A percentile compares a stretch with the other conserved stretches of the same genome.
phyloP scores from a whole-genome alignment of 30 jellyfish, hydroid and myxozoan species.

The Phacellophora camtschatica region DNA sequence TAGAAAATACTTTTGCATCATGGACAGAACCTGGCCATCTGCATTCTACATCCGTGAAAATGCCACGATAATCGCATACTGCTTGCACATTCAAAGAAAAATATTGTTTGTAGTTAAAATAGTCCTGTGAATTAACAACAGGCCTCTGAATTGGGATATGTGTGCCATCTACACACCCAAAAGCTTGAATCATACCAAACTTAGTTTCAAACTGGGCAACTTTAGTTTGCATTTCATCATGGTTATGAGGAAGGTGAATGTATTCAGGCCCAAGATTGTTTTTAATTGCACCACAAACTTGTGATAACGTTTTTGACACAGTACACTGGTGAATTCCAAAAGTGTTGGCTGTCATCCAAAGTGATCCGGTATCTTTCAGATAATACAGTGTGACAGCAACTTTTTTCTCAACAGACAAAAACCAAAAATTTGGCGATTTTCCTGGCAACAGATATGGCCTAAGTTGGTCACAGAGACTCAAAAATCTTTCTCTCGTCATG shows the following conservation, averaged over 20 bases:
- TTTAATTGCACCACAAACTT: conserved; percentile 2
- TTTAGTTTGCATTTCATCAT: not conserved
- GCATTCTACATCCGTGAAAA: conserved; percentile 16
- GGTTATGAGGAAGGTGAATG: not conserved
- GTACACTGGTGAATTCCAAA: no score
- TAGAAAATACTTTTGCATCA: conserved; percentile 26
- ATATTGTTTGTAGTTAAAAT: conserved; percentile 2
- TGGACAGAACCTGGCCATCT: conserved; percentile 36
- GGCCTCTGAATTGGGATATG: conserved; percentile 16
- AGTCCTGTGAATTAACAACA: conserved; percentile 6
- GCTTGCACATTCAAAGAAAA: conserved; percentile 21
- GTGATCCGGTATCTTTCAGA: conserved; percentile 51
- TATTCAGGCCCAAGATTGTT: conserved; percentile 13
- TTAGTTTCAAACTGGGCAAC: conserved; percentile 10
- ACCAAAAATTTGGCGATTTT: conserved; percentile 34
- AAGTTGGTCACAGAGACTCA: not conserved
- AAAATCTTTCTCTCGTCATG: conserved; percentile 8
- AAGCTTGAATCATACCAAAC: conserved; percentile 39
- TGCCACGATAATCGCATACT: conserved; percentile 5
- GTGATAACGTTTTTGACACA: conserved; percentile 6
- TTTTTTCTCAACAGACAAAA: conserved; percentile 31
- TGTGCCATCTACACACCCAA: no score
- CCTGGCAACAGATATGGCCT: conserved; percentile 41
- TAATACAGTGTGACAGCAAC: conserved; percentile 39
- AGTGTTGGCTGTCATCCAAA: no score